Base-by-base conservation (phyloP, 2,888 invertebrate genomes). In the Ophion ventricosus region DNA sequence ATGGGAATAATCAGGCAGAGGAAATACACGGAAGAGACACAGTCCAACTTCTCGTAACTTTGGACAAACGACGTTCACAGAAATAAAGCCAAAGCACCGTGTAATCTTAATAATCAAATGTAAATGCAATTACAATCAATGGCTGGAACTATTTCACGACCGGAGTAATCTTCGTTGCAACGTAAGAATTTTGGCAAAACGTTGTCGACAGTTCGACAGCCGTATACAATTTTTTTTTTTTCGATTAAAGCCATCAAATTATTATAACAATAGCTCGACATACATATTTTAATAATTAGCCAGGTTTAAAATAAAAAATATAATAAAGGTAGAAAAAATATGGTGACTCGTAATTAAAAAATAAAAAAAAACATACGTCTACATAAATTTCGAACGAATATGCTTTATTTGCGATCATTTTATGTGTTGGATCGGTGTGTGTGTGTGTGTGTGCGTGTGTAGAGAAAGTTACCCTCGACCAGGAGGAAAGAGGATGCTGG, bases 1-100 rank as follows among this genome's bases (percentile, higher is more conserved):
- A 35, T 25, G 61, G 66, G 76, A 66, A 80, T 67, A 84, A 66
- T 61, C 73, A 40, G 56, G 61, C n/a, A 66, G 84, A 73, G 83
- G 75, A 77, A 80, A 87, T 83, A 79, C 76, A 78, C 75, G 67
- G 83, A 87, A 84, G 85, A 84, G 84, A 87, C 87, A 87, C 87
- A 75, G 78, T 69, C 57, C n/a, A 63, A 57, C 1, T 35, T 23
- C 56, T 67, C 78, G 20, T 63, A 74, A 59, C 8, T 57, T 17
- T 20, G 57, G 23, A 17, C 14, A 14, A 49, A 49, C 2, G 14
- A 49, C 49, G 49, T 49, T 49, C 17, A 17, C n/a, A n/a, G n/a
- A 49, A 49, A 49, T 17, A 49, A 35, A 8, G 35, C 7, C 29
- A 29, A 29, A n/a, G n/a, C n/a, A n/a, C n/a, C n/a, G n/a, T n/a